These are phyloP conservation scores for Hololepta plana DNA, from an alignment of 2,888 invertebrate species.

Conservation along the genomic window DNA sequence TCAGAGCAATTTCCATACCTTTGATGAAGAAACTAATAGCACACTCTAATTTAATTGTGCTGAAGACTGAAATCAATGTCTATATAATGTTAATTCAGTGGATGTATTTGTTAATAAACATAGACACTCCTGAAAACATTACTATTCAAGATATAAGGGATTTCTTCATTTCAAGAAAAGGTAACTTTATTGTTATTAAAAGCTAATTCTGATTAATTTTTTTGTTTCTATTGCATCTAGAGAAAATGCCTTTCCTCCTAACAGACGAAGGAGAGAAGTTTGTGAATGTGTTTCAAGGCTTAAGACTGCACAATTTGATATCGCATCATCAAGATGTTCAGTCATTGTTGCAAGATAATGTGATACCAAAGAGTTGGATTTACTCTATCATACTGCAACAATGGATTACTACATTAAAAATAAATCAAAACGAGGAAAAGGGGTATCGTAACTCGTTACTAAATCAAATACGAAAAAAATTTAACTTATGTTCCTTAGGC, in stretches of 20 bases:
- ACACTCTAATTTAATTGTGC: conserved; percentile 48
- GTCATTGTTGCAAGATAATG: conserved; percentile 44
- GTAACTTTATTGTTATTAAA: conserved; percentile 14
- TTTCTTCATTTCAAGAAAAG: conserved; percentile 27
- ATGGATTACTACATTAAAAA: conserved; percentile 48
- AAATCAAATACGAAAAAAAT: conserved; percentile 22
- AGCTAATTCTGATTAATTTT: conserved; percentile 1
- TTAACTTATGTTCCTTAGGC: conserved; percentile 24
- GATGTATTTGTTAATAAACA: conserved; percentile 38
- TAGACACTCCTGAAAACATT: conserved; percentile 13
- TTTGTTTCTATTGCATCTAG: too few relatives aligned
- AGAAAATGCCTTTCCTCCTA: conserved; percentile 35
- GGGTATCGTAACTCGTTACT: conserved; percentile 24
- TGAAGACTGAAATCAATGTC: conserved; percentile 63
- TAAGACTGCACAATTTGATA: conserved; percentile 49
- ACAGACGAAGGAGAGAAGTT: conserved; percentile 40
- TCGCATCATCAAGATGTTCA: conserved; percentile 52
- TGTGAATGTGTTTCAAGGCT: conserved; percentile 39
- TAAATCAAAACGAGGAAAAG: conserved; percentile 50
- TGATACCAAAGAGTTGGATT: conserved; percentile 52
- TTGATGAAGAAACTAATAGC: conserved; percentile 44
- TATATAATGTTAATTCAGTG: conserved; percentile 53
- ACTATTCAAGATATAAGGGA: conserved; percentile 19
- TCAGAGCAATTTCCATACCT: conserved; percentile 35
- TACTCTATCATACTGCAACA: conserved; percentile 42